A percentile compares a stretch with the other conserved stretches of the same genome.
Evolutionary conservation across 1,140 invertebrate species (phyloP).

Genomic region (Procambarus clarkii): DNA sequence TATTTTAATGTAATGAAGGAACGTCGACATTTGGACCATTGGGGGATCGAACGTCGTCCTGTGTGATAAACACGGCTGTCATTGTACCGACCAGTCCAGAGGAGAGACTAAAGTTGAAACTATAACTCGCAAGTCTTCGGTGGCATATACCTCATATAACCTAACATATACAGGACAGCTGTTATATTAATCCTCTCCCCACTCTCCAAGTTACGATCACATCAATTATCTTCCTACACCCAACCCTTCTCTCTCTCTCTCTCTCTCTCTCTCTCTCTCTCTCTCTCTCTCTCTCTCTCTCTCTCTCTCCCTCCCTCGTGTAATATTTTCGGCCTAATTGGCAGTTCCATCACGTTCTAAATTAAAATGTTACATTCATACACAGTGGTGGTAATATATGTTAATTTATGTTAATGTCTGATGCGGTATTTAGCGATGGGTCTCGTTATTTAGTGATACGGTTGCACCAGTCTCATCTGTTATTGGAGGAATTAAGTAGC

Average conservation of each 20-base stretch:
- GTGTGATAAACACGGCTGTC: too few species aligned
- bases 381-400: not conserved
- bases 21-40: too few species aligned
- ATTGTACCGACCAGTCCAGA: too few species aligned
- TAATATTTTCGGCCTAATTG: not conserved
- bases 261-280: not conserved
- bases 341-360: not conserved
- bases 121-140: too few species aligned
- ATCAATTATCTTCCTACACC: not conserved
- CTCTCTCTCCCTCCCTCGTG: not conserved
- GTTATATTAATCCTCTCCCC: too few species aligned
- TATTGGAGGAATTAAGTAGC: not conserved
- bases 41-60: too few species aligned
- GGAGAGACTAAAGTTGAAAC: too few species aligned
- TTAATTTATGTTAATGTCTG: not conserved
- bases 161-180: too few species aligned
- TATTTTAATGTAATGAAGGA: too few species aligned
- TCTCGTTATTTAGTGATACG: too few species aligned
- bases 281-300: not conserved
- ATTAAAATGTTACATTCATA: constrained; percentile 5
- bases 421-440: too few species aligned
- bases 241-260: not conserved
- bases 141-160: too few species aligned
- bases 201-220: not conserved
- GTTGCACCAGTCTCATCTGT: not conserved